Evolutionary conservation across 2,113 vertebrate genomes (phyloP).

Genomic region (Cheilinus undulatus): DNA sequence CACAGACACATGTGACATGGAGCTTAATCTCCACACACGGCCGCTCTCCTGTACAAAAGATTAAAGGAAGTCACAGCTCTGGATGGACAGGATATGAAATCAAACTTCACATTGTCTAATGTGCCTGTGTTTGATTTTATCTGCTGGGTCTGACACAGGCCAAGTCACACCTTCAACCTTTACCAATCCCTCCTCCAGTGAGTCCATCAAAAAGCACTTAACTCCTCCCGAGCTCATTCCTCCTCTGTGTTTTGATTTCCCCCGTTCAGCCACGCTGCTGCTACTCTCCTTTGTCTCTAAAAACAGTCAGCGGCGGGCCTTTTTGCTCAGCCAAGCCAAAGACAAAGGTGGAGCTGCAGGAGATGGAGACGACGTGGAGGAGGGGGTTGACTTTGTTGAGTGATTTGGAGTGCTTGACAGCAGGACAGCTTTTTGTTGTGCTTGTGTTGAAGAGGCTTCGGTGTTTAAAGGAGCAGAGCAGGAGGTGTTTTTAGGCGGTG

Average conservation of each 20-base stretch:
- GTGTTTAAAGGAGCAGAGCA: constrained; percentile 36
- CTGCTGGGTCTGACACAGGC: background rate
- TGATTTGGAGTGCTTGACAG: constrained; percentile 55
- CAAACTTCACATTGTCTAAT: background rate
- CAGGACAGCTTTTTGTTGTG: constrained; percentile 45
- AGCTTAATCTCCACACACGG: constrained; percentile 54
- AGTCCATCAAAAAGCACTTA: constrained; percentile 63
- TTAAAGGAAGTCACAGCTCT: constrained; percentile 27
- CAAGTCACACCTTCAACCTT: constrained; percentile 13
- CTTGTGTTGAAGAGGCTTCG: constrained; percentile 41
- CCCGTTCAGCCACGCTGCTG: constrained; percentile 10
- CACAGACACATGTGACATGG: constrained; percentile 55
- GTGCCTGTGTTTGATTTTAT: background rate
- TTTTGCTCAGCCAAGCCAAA: constrained; percentile 27
- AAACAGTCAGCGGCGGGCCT: constrained; percentile 43
- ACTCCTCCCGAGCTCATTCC: constrained; percentile 18
- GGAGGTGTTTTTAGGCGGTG: constrained; percentile 33
- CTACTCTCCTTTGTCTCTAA: constrained; percentile 36
- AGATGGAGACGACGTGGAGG: constrained; percentile 51
- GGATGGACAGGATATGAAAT: background rate
- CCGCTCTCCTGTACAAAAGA: constrained; percentile 43
- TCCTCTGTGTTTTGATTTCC: constrained; percentile 35
- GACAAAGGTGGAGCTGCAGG: constrained; percentile 67
- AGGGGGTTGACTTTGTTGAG: constrained; percentile 33
- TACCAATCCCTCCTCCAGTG: constrained; percentile 29